Percentiles rank a stretch among this genome's conserved stretches.
phyloP scores from a whole-genome alignment of 2,797 vertebrate genomes.

The Loriculus beryllinus region DNA sequence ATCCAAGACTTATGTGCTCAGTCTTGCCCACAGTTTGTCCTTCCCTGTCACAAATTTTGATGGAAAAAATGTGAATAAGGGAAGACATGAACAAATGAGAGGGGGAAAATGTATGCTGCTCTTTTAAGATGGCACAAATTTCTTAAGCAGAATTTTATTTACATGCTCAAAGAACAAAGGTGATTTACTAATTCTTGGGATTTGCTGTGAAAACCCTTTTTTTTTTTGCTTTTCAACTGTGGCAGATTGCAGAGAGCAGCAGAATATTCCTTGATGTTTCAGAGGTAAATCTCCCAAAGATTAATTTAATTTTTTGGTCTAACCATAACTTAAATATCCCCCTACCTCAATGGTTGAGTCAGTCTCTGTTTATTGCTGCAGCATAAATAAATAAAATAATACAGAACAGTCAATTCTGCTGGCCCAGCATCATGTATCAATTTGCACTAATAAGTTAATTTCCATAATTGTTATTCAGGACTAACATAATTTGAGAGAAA shows the following conservation, averaged over 20 bases:
- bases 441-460: conserved; percentile 61
- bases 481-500: conserved; percentile 53
- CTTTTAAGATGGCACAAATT: background rate
- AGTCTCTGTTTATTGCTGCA: conserved; percentile 1
- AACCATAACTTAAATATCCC: background rate
- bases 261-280: background rate
- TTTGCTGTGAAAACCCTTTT: background rate
- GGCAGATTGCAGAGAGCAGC: background rate
- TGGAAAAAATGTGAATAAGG: background rate
- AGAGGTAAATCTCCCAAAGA: background rate
- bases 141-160: background rate
- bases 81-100: fast-evolving
- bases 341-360: background rate
- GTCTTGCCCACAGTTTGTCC: background rate
- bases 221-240: background rate
- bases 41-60: background rate
- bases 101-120: background rate
- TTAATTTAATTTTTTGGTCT: fast-evolving
- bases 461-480: conserved; percentile 51
- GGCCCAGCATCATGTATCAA: conserved; percentile 24
- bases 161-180: background rate
- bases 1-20: fast-evolving
- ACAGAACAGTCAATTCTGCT: background rate
- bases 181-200: background rate
- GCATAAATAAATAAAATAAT: conserved; percentile 32